Evolutionary conservation across 1,140 invertebrate species (phyloP).

Genomic region (Alviniconcha marisindica): DNA sequence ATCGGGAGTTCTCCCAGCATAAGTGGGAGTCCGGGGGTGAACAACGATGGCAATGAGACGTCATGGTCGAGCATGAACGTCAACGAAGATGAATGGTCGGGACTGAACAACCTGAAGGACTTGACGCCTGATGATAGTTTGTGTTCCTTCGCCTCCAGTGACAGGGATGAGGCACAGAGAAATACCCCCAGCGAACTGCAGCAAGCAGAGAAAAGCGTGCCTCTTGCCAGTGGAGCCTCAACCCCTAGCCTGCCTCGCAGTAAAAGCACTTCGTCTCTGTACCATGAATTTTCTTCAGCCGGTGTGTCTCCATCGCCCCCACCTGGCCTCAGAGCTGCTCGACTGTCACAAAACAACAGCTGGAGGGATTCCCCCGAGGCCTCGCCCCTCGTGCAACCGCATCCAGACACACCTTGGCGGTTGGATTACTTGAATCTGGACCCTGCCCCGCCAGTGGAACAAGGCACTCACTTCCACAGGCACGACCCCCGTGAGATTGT

Average conservation of each 20-base stretch:
- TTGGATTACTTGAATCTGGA: conserved; percentile 46
- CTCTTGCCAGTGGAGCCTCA: not conserved
- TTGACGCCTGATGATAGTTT: conserved; percentile 32
- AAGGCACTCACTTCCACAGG: not conserved
- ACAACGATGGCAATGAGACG: conserved; percentile 2
- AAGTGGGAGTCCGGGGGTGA: not conserved
- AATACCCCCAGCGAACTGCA: no score
- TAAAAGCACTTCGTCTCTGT: conserved; percentile 25
- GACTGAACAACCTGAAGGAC: conserved; percentile 17
- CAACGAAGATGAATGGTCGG: conserved; percentile 27
- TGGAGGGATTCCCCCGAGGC: conserved; percentile 3
- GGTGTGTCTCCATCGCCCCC: conserved; percentile 28
- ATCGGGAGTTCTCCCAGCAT: not conserved
- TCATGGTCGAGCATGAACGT: conserved; percentile 36
- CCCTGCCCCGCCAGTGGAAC: conserved; percentile 28
- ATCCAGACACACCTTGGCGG: conserved; percentile 26
- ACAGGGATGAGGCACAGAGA: not conserved
- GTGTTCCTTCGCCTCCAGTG: conserved; percentile 29
- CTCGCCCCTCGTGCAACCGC: not conserved
- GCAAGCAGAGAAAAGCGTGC: no score
- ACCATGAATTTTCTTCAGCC: conserved; percentile 22
- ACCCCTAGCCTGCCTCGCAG: conserved; percentile 17
- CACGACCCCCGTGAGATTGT: conserved; percentile 6
- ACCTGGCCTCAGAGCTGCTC: not conserved
- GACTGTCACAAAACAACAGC: conserved; percentile 5